A percentile compares a stretch with the other conserved stretches of the same genome.
Evolutionary conservation across 2,797 vertebrate genomes (phyloP).

Genomic region (Onychomys arenicola): DNA sequence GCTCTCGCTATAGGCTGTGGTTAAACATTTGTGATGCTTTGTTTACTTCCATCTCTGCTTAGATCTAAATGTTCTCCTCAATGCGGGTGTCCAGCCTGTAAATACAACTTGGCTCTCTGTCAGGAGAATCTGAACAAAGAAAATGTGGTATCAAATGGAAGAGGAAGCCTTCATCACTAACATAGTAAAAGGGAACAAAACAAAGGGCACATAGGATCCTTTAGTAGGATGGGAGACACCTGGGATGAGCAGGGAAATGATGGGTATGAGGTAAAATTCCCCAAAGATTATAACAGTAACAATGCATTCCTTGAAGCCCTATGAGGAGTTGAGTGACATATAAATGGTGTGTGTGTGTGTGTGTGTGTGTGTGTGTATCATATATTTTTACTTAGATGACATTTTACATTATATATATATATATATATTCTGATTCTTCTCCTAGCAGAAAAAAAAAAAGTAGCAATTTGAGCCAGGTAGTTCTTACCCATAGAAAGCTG

Average conservation of each 20-base stretch:
- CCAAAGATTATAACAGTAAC: not conserved
- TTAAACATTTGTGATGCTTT: not conserved
- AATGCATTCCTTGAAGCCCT: not conserved
- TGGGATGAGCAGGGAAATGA: not conserved
- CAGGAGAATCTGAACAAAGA: not conserved
- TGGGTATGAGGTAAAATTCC: not conserved
- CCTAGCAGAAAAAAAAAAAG: not conserved
- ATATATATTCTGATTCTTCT: not conserved
- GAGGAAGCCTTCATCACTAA: not conserved
- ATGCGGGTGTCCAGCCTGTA: not conserved
- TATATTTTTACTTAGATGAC: not conserved
- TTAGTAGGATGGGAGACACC: not conserved
- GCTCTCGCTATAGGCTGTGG: not conserved
- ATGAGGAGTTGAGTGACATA: not conserved
- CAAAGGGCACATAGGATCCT: not conserved
- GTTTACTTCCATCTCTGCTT: not conserved
- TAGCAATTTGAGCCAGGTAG: not conserved
- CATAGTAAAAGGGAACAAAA: not conserved
- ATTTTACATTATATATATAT: not conserved
- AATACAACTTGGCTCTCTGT: not conserved
- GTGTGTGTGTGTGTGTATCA: not conserved
- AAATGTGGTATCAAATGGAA: not conserved
- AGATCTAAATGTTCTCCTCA: not conserved
- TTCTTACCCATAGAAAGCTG: not conserved
- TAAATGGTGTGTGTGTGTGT: too few species aligned